Base-by-base conservation (phyloP, 2,797 vertebrate species). In the Cyclopterus lumpus region DNA sequence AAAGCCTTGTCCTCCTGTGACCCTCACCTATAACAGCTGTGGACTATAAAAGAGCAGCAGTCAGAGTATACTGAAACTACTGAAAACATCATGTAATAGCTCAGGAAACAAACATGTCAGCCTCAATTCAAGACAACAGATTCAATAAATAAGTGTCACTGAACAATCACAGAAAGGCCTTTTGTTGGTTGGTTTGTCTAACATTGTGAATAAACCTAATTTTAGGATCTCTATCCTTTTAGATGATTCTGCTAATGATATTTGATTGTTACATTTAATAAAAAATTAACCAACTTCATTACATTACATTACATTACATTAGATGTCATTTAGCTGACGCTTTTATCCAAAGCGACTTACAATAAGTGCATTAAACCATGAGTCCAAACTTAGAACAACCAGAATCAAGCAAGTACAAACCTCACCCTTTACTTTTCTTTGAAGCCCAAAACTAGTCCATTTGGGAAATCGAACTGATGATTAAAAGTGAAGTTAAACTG, bases 391-490 rank as follows among this genome's bases (percentile, higher is more conserved):
- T n/a, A n/a, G n/a, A n/a, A n/a, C n/a, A n/a, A n/a, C n/a, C n/a
- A n/a, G n/a, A n/a, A n/a, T n/a, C n/a, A n/a, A n/a, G n/a, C n/a
- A n/a, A n/a, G n/a, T n/a, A n/a, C n/a, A n/a, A n/a, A n/a, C n/a
- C n/a, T n/a, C 26, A n/a, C 4, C 28, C 36, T 66, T 60, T 36
- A 20, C 20, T 70, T 49, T 20, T 67, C 48, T 66, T 63, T 60
- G 16, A 64, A 61, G 11, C 20, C 32, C 3, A 53, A 67, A 68
- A 82, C 32, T 44, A 74, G 34, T 38, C 49, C 20, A 26, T 77
- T 71, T 32, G 26, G 11, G 22, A 30, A 61, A 64, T 63, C 22
- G 10, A 40, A 11, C 22, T 32, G 30, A 30, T 48, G 46, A 48
- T 48, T n/a, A 48, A 48, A 18, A 9, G 20, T 48, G 6, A 8